phyloP scores from a whole-genome alignment of 2,113 vertebrate species.

The Trogon melanurus region DNA sequence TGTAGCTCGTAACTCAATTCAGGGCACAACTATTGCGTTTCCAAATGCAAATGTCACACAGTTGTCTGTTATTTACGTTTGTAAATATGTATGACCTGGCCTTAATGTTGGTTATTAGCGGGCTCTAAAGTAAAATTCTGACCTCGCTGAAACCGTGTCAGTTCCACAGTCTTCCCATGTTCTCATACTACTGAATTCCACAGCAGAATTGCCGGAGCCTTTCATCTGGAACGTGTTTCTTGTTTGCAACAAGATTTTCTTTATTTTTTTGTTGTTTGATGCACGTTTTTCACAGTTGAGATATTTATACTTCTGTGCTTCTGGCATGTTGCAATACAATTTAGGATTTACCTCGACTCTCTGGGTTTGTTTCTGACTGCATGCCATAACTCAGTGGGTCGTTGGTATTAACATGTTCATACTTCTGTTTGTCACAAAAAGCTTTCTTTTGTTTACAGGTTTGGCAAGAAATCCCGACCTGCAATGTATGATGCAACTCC shows the following conservation, averaged over 20 bases:
- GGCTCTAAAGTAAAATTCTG: not conserved
- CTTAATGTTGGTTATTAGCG: not conserved
- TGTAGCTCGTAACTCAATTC: not conserved
- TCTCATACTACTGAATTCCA: not conserved
- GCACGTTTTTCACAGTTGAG: not conserved
- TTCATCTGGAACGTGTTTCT: not conserved
- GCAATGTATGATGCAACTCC: conserved; percentile 98
- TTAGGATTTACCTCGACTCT: not conserved
- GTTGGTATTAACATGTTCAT: not conserved
- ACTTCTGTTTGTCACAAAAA: conserved; percentile 1
- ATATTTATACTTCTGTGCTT: not conserved
- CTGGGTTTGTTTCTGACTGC: not conserved
- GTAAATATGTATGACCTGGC: not conserved
- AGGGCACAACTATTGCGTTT: not conserved
- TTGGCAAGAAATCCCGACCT: conserved; percentile 96
- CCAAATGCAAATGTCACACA: not conserved
- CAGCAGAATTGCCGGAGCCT: not conserved
- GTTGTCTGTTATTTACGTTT: not conserved
- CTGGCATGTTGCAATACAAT: not conserved
- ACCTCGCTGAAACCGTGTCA: not conserved
- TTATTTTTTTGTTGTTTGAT: not conserved
- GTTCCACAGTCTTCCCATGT: not conserved
- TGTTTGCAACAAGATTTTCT: not conserved
- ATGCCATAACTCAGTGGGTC: not conserved
- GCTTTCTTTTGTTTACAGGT: conserved; percentile 77